Evolutionary conservation across 2,797 vertebrate genomes (phyloP).

Genomic region (Crypturellus tataupa): DNA sequence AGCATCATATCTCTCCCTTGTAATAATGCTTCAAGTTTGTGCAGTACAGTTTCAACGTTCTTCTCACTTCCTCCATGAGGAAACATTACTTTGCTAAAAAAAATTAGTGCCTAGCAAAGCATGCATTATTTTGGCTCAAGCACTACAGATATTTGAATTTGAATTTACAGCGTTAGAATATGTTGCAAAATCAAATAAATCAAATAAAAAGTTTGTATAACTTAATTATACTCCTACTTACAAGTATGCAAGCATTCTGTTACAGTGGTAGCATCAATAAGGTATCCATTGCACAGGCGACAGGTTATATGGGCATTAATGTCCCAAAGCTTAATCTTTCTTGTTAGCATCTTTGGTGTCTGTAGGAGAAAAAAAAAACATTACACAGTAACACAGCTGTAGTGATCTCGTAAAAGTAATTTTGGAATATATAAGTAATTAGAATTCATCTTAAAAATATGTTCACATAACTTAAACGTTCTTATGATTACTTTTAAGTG

Average conservation of each 20-base stretch:
- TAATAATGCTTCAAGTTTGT: background rate
- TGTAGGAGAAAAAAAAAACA: conserved; percentile 66
- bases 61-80: background rate
- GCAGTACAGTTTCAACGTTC: background rate
- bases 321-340: conserved; percentile 99
- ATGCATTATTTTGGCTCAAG: background rate
- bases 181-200: background rate
- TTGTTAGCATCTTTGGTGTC: conserved; percentile 96
- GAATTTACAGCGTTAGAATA: background rate
- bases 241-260: conserved; percentile 99
- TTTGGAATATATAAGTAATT: background rate
- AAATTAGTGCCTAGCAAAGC: background rate
- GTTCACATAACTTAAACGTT: background rate
- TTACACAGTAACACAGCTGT: background rate
- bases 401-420: background rate
- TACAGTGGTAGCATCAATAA: conserved; percentile 98
- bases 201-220: background rate
- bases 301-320: conserved; percentile 99
- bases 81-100: background rate
- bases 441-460: background rate
- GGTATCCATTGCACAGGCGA: conserved; percentile 97
- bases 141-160: background rate
- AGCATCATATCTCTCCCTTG: background rate
- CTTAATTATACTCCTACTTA: conserved; percentile 78
- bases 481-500: background rate